These are phyloP conservation scores for Folsomia candida DNA, from an alignment of 2,888 invertebrate genomes.

Conservation along the genomic window DNA sequence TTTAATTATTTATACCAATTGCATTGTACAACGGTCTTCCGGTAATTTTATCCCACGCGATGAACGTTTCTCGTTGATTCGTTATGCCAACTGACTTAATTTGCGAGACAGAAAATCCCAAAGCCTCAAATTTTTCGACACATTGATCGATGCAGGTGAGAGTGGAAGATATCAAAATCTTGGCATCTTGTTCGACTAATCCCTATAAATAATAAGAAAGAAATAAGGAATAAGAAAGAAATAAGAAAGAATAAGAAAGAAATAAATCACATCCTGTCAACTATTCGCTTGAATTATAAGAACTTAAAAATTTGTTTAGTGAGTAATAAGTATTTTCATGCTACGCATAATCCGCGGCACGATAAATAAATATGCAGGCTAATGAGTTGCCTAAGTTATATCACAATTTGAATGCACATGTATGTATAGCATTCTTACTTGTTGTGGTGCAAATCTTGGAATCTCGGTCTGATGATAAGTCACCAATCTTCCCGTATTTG, in stretches of 20 bases:
- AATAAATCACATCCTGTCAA: no score
- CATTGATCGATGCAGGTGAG: slow-evolving; percentile 76
- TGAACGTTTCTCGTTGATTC: slow-evolving; percentile 94
- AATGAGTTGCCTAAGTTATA: no score
- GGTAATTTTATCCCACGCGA: slow-evolving; percentile 90
- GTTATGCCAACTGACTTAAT: slow-evolving; percentile 84
- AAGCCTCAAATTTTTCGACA: slow-evolving; percentile 68
- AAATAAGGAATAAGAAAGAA: no score
- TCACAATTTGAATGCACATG: no score
- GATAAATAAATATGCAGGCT: no score
- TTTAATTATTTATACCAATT: slow-evolving; percentile 58
- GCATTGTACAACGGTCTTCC: slow-evolving; percentile 92
- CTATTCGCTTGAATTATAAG: no score
- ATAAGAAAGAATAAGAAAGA: no score
- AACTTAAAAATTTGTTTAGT: no score
- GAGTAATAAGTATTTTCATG: no score
- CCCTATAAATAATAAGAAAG: slow-evolving; percentile 22
- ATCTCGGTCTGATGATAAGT: slow-evolving; percentile 77
- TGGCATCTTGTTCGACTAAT: slow-evolving; percentile 96
- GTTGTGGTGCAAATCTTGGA: slow-evolving; percentile 68
- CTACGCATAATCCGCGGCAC: no score
- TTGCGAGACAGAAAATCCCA: slow-evolving; percentile 71
- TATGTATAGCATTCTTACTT: neutral
- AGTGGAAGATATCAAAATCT: slow-evolving; percentile 75
- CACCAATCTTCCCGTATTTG: slow-evolving; percentile 78